Evolutionary conservation across 2,113 vertebrate genomes (phyloP).

Genomic region (Tamias sibiricus): DNA sequence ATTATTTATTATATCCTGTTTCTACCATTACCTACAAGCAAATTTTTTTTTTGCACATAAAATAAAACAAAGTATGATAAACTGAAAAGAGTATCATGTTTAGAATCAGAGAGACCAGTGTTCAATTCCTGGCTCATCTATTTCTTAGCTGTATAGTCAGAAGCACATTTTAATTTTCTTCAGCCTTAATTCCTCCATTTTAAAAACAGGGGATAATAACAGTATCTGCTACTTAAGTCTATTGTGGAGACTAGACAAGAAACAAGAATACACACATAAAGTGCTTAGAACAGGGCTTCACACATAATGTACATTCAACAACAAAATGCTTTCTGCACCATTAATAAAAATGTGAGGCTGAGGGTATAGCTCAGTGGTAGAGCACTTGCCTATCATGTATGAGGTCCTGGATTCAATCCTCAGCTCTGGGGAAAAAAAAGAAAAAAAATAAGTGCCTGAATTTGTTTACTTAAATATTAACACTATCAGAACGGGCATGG

Average conservation of each 20-base stretch:
- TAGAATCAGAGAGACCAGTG: background rate
- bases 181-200: background rate
- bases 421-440: background rate
- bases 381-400: background rate
- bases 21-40: background rate
- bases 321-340: background rate
- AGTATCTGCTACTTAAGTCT: background rate
- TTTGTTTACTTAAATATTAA: background rate
- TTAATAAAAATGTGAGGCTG: background rate
- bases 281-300: background rate
- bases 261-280: background rate
- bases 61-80: background rate
- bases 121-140: conserved; percentile 3
- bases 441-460: too few relatives aligned
- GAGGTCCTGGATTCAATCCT: background rate
- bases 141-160: background rate
- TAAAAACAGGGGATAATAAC: background rate
- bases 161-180: conserved; percentile 21
- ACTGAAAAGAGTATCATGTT: background rate
- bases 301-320: background rate
- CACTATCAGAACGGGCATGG: too few relatives aligned
- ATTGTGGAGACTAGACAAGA: background rate
- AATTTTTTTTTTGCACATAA: background rate
- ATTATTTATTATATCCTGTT: background rate
- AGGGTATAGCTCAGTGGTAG: background rate